Conservation (phyloP, 2,888 invertebrate species). For the Mythimna vitellina region DNA sequence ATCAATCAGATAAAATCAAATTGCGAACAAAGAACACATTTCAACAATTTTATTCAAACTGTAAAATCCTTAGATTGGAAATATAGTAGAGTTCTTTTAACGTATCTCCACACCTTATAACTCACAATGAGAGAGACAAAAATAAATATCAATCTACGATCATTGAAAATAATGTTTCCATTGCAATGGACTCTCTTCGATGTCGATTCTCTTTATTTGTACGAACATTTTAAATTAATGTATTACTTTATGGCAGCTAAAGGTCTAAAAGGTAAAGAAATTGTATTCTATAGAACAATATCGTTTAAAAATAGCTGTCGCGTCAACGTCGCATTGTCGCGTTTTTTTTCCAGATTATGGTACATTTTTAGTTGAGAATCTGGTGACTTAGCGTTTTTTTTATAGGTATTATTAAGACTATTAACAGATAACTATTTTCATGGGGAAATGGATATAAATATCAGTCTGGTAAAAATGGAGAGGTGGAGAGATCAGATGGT, state of each 20-base stretch:
- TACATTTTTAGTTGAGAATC: background rate
- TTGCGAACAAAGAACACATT: slow-evolving; percentile 8
- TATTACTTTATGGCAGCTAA: slow-evolving; percentile 1
- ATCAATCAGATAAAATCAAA: too few species aligned
- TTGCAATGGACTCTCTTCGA: slow-evolving; percentile 36
- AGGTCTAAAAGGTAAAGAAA: too few species aligned
- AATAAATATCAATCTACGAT: slow-evolving; percentile 57
- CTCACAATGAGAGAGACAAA: slow-evolving; percentile 49
- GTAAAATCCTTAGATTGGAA: slow-evolving; percentile 29
- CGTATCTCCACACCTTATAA: slow-evolving; percentile 39
- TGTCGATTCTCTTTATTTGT: slow-evolving; percentile 30
- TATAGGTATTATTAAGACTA: background rate
- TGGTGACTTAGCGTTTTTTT: too few species aligned
- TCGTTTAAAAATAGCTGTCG: background rate
- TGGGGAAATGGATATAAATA: background rate
- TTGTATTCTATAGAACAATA: background rate
- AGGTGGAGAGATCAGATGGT: too few species aligned
- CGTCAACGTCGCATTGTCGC: background rate
- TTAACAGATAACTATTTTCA: background rate
- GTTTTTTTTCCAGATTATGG: background rate
- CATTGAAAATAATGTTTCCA: slow-evolving; percentile 56
- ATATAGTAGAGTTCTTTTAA: slow-evolving; percentile 42
- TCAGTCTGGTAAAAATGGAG: background rate
- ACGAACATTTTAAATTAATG: slow-evolving; percentile 28
- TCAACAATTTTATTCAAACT: slow-evolving; percentile 11